Base-by-base conservation (phyloP, 35 echinoderm and acorn worm species). In the Diadema setosum region DNA sequence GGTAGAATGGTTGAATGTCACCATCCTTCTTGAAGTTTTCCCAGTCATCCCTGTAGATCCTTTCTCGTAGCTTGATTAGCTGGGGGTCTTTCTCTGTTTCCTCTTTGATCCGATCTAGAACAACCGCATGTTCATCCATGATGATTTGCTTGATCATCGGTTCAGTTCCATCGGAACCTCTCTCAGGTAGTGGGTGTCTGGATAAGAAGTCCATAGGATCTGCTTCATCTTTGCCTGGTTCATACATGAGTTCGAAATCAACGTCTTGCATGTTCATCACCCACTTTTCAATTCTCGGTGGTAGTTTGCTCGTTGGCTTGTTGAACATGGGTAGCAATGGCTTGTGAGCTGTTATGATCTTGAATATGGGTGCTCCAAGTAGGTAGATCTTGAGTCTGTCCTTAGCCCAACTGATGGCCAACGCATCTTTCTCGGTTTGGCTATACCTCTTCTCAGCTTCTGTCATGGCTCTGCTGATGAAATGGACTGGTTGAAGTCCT, bases 181-280 rank as follows among this genome's bases (percentile, higher is more conserved):
- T 85, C 16, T 85, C 87, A 18, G 86, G 67, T 55, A 90, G 9
- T 78, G 93, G 93, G 46, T 94, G 87, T 90, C 87, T 90, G 5
- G 87, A 94, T 7, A 90, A 50, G 48, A 70, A 94, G 41, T 89
- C 82, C 11, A 94, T 17, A 23, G 87, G 93, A 39, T 85, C 84
- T 82, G 45, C 50, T 56, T 81, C 29, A 45, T 65, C 85, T 87
- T 80, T 91, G n/a, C 93, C 84, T 82, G 83, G 93, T 80, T 95
- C 88, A 87, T 95, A 95, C 3, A 87, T 26, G 17, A 95, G 26
- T 75, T 91, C 87, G 44, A 39, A 95, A 40, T 95, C 88, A 5
- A 90, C 82, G 75, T 87, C 87, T 49, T 91, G 93, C 93, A 95
- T 95, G 8, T 67, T 56, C 90, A 92, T 86, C 17, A 86, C 90